Evolutionary conservation across 2,888 invertebrate genomes (phyloP), one percentile per base, ranked within the genome.

Genomic region (Griposia aprilina): DNA sequence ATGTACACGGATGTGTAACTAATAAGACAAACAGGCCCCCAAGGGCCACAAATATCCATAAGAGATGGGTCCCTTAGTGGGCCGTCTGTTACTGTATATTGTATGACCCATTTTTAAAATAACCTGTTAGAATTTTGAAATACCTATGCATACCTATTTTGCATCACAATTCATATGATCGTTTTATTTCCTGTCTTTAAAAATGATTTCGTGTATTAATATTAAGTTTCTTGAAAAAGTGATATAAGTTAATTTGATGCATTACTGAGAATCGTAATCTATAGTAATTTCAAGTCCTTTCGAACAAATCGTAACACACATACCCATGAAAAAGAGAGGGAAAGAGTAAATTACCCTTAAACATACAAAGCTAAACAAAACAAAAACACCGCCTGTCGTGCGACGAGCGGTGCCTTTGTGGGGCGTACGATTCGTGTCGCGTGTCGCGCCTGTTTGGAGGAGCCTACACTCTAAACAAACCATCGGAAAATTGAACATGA

Each of bases 21-120:
- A 60, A 60, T 71, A 78, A 71, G 78, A 80, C 26, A 78, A 71
- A 78, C 6, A 23, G 36, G 23, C 26, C 52, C 13, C 45, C 17
- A 13, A 23, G 74, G 73, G 60, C 10, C 17, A 55, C 55, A 62
- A 10, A 73, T 48, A 73, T 80, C 17, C 26, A 72, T 81, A 62
- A 55, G 60, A 52, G 30, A 26, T 26, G 36, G 6, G 6, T 3
- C 62, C 52, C 52, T 23, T 15, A 48, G 8, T 52, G 48, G 0
- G 26, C 15, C 55, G 11, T 41, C 36, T 41, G 13, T 48, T 48
- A 55, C 20, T 57, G n/a, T 36, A n/a, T 50, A 0, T 62, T 23
- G 50, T 69, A 41, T 60, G 52, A 48, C 17, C 41, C 2, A 52
- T 11, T 52, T 80, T 80, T 60, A 13, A n/a, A 52, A 41, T 52